Percentiles rank a stretch among this genome's conserved stretches.
These are phyloP conservation scores for Nysson spinosus DNA, from an alignment of 2,888 invertebrate species.

Conservation along the genomic window DNA sequence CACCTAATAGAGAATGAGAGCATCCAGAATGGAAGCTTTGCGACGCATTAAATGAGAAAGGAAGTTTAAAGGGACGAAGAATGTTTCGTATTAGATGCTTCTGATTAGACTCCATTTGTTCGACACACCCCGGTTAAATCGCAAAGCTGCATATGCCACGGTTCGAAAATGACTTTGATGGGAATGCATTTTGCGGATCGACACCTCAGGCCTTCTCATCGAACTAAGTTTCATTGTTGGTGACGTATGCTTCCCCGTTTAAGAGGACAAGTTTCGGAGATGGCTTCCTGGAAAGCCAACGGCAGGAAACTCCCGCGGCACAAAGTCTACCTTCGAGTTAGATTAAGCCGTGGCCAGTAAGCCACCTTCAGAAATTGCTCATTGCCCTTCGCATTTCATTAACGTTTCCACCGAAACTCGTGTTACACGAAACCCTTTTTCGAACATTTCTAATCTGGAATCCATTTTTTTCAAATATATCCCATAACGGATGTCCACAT, in stretches of 20 bases:
- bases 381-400: slow-evolving; percentile 74
- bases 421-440: slow-evolving; percentile 66
- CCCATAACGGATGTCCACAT: too few relatives aligned
- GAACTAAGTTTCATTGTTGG: slow-evolving; percentile 73
- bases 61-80: too few relatives aligned
- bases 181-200: slow-evolving; percentile 60
- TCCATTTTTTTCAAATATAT: too few relatives aligned
- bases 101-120: too few relatives aligned
- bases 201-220: slow-evolving; percentile 69
- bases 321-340: slow-evolving; percentile 72
- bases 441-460: slow-evolving; percentile 57
- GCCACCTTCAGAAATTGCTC: slow-evolving; percentile 74
- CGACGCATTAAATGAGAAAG: too few relatives aligned
- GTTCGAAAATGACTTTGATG: slow-evolving; percentile 36
- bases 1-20: too few relatives aligned
- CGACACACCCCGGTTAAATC: slow-evolving; percentile 6
- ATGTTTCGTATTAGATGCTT: too few relatives aligned
- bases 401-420: slow-evolving; percentile 69
- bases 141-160: slow-evolving; percentile 9
- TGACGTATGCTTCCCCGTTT: slow-evolving; percentile 70
- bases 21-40: too few relatives aligned
- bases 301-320: slow-evolving; percentile 67
- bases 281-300: slow-evolving; percentile 67
- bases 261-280: slow-evolving; percentile 71
- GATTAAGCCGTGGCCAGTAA: slow-evolving; percentile 74